Evolutionary conservation across 2,888 invertebrate species (phyloP), one percentile per base, ranked within the genome.

Genomic region (Ochropleura leucogaster): DNA sequence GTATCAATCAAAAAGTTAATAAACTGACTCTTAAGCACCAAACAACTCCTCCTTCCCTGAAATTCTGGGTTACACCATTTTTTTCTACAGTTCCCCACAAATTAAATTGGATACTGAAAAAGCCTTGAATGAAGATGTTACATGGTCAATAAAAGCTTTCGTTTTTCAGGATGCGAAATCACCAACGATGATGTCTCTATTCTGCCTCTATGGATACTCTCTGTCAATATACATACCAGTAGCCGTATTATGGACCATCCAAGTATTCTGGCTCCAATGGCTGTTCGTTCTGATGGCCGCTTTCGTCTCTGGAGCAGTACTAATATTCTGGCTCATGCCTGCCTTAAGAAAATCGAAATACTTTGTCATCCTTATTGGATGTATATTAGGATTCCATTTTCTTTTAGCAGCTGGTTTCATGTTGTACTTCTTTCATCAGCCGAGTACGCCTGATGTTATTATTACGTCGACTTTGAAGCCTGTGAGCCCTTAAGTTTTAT

Each of bases 121-220:
- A 47, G 9, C 46, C 46, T 46, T 30, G 30, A 30, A 30, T 30
- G 46, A 46, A 47, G 47, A 47, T 47, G 7, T 47, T 12, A 47
- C 12, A n/a, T 53, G 53, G 9, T 9, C 16, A 55, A 71, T 12
- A 42, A 42, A 57, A 51, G 12, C 6, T 67, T 76, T 83, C 84
- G 80, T 86, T 91, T 89, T 94, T 93, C 94, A 97, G 95, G 93
- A 96, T 14, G 92, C 96, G 40, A 95, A 96, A 47, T 95, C 97
- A 0, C 98, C 98, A 40, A 97, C 98, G 40, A 97, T 99, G 91
- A 96, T 99, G 86, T 99, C 99, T 84, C 97, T 99, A 14, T 97
- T 99, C 91, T 99, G 99, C 93, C 97, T 99, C 14, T 99, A 99
- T 91, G 99, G 99, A 12, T 99, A 99, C 94, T 99, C 99, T 0